These are phyloP conservation scores for Apis laboriosa DNA, from an alignment of 1,140 invertebrate genomes.

Conservation along the genomic window DNA sequence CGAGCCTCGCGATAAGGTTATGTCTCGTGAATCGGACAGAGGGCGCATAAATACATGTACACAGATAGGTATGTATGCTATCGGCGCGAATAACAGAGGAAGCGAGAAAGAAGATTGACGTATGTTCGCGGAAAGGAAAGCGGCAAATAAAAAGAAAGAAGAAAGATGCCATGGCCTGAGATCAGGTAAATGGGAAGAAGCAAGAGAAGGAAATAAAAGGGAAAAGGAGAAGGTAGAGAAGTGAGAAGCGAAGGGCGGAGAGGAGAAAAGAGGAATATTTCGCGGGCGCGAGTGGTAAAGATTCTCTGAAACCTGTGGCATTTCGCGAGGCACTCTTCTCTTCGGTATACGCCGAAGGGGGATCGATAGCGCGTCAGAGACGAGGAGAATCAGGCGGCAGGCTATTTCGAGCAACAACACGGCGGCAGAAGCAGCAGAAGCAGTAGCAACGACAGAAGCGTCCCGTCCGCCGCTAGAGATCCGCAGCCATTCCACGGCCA, in stretches of 20 bases:
- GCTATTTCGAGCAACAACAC: constrained; percentile 48
- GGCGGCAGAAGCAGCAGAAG: constrained; percentile 56
- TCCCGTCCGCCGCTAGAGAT: constrained; percentile 44
- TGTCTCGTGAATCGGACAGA: constrained; percentile 47
- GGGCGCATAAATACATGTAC: neutral
- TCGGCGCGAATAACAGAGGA: constrained; percentile 38
- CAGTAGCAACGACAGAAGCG: constrained; percentile 61
- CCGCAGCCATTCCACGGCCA: constrained; percentile 77
- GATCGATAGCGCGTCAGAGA: constrained; percentile 65
- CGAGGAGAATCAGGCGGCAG: constrained; percentile 60
- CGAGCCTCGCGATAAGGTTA: constrained; percentile 51
- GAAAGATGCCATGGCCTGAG: neutral
- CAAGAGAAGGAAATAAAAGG: neutral
- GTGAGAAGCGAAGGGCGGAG: neutral
- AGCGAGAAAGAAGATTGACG: constrained; percentile 7
- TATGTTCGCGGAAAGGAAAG: constrained; percentile 29
- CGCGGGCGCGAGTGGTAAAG: constrained; percentile 61
- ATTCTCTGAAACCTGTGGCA: constrained; percentile 71
- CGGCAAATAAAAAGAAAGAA: neutral
- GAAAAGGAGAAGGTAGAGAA: neutral
- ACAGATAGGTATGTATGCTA: neutral
- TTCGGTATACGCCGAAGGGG: constrained; percentile 56
- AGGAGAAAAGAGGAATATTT: constrained; percentile 31
- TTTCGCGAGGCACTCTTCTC: constrained; percentile 60
- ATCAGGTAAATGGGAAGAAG: neutral